Conservation (phyloP, 2,797 vertebrate species). For the Okamejei kenojei region DNA sequence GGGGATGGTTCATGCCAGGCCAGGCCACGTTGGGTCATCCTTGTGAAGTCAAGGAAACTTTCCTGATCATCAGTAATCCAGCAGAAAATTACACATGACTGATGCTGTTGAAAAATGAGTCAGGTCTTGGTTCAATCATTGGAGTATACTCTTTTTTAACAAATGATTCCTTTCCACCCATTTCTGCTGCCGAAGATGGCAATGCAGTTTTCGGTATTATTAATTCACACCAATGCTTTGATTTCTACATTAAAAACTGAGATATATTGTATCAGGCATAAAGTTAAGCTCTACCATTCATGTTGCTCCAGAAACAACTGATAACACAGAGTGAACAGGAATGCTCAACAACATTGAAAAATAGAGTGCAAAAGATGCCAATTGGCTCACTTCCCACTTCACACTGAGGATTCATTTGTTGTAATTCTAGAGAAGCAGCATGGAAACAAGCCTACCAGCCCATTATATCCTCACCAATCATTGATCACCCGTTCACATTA, state of each 20-base stretch:
- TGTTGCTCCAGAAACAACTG: neutral
- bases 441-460: too few species aligned
- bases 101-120: neutral
- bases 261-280: neutral
- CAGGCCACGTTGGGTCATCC: too few species aligned
- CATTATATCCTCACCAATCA: too few species aligned
- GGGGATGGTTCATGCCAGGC: neutral
- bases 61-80: neutral
- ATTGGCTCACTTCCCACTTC: neutral
- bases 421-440: too few species aligned
- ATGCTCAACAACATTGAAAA: neutral
- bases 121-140: neutral
- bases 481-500: too few species aligned
- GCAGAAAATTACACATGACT: neutral
- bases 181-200: neutral
- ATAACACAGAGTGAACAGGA: neutral
- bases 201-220: neutral
- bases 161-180: neutral
- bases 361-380: neutral
- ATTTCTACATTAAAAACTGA: too few species aligned
- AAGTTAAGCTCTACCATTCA: neutral
- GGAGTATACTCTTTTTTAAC: neutral
- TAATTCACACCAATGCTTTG: neutral
- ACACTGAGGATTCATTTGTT: neutral
- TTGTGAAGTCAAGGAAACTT: neutral